phyloP scores from a whole-genome alignment of 2,888 invertebrate species.

The Dugesia japonica region DNA sequence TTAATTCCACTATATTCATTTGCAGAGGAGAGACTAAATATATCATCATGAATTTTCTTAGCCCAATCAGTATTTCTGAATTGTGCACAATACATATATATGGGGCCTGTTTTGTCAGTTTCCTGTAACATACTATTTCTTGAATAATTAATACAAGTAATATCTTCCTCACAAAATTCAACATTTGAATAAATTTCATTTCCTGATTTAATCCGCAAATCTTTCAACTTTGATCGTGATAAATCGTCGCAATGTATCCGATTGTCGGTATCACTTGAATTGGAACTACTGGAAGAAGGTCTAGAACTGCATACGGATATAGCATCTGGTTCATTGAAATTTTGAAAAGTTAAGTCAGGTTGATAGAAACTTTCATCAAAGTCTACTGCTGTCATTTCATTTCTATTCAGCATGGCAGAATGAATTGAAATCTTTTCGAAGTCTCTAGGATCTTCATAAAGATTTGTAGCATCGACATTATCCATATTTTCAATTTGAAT shows the following conservation, averaged over 20 bases:
- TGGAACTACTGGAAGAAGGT: background rate
- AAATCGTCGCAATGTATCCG: background rate
- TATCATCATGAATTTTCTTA: background rate
- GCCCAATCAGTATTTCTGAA: background rate
- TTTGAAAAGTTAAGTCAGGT: background rate
- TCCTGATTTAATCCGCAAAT: background rate
- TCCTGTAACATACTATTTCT: background rate
- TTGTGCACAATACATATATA: conserved; percentile 9
- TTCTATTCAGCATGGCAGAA: background rate
- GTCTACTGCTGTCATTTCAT: background rate
- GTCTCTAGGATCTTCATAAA: background rate
- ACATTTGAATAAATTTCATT: background rate
- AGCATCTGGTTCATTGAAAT: background rate
- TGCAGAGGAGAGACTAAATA: background rate
- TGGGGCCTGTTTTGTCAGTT: background rate
- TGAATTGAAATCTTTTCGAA: background rate
- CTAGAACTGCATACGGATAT: background rate
- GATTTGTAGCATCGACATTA: background rate
- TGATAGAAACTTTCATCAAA: no score
- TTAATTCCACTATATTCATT: background rate
- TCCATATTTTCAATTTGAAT: background rate
- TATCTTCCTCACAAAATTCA: background rate
- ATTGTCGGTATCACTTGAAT: background rate
- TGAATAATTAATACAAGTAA: background rate
- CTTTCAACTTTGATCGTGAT: background rate